Evolutionary conservation across 2,113 vertebrate species (phyloP).

Genomic region (Labeo catla): DNA sequence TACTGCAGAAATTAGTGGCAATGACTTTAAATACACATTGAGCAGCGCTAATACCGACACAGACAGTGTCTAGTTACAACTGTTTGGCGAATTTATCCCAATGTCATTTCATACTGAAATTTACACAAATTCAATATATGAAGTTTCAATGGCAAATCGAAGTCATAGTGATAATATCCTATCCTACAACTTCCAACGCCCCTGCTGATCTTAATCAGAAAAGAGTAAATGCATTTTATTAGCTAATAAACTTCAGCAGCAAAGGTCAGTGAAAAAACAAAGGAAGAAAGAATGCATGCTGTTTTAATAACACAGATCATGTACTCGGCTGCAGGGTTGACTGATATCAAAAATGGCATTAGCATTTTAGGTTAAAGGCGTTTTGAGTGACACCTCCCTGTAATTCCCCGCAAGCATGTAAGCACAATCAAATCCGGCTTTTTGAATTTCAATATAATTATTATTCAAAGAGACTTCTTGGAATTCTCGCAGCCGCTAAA

Average conservation of each 20-base stretch:
- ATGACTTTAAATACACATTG: background rate
- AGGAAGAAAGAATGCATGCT: conserved; percentile 33
- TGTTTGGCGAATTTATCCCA: background rate
- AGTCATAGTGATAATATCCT: conserved; percentile 10
- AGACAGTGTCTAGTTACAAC: background rate
- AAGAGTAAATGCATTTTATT: conserved; percentile 29
- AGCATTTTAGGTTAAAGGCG: conserved; percentile 41
- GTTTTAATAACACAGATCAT: conserved; percentile 55
- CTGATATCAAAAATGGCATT: conserved; percentile 45
- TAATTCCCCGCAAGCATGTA: conserved; percentile 26
- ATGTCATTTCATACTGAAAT: background rate
- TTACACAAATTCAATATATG: background rate
- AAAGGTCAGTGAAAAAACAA: conserved; percentile 40
- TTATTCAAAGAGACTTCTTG: conserved; percentile 29
- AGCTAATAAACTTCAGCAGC: conserved; percentile 29
- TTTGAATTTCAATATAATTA: conserved; percentile 27
- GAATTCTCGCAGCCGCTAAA: conserved; percentile 3
- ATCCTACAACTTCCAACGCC: background rate
- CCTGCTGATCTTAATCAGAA: conserved; percentile 38
- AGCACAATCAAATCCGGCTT: conserved; percentile 24
- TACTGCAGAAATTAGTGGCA: background rate
- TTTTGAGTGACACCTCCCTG: conserved; percentile 35
- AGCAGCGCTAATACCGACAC: background rate
- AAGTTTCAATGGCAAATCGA: conserved; percentile 18
- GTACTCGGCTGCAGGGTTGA: conserved; percentile 43